Evolutionary conservation across 37 sponge, comb jelly and placozoan genomes (phyloP).

Genomic region (Ianthella basta): DNA sequence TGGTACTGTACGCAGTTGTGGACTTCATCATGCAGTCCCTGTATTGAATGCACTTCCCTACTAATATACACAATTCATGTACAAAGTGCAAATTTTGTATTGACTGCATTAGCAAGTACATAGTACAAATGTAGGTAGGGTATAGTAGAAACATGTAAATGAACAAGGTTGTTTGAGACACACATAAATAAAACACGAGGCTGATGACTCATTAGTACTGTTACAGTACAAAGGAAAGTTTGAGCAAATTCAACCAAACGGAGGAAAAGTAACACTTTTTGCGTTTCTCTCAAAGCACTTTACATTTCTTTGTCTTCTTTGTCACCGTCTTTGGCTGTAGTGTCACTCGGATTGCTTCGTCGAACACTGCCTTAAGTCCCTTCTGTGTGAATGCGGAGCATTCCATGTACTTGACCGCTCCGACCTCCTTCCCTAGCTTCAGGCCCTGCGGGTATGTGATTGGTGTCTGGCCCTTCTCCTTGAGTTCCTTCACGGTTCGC

Average conservation of each 20-base stretch:
- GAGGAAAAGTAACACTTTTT: not conserved
- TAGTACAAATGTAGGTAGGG: too few species aligned
- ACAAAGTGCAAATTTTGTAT: too few species aligned
- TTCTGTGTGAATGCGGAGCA: slow-evolving; percentile 87
- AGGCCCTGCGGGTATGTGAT: slow-evolving; percentile 78
- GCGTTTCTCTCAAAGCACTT: not conserved
- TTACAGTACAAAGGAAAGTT: not conserved
- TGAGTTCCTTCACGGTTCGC: slow-evolving; percentile 48
- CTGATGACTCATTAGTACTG: not conserved
- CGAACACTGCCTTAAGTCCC: slow-evolving; percentile 84
- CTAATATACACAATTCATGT: too few species aligned
- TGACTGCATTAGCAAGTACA: too few species aligned
- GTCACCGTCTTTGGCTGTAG: slow-evolving; percentile 33
- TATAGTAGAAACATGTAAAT: too few species aligned
- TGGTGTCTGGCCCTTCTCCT: slow-evolving; percentile 50
- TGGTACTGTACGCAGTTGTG: too few species aligned
- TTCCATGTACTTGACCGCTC: slow-evolving; percentile 86
- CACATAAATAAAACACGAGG: too few species aligned
- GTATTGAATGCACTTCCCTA: too few species aligned
- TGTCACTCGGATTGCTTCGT: slow-evolving; percentile 63
- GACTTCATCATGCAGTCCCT: too few species aligned
- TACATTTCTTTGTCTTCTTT: slow-evolving; percentile 33
- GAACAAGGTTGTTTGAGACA: too few species aligned
- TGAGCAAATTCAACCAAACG: too few species aligned
- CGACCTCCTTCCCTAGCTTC: slow-evolving; percentile 69